Conservation (phyloP, 2,113 vertebrate species). For the Neopipo cinnamomea region DNA sequence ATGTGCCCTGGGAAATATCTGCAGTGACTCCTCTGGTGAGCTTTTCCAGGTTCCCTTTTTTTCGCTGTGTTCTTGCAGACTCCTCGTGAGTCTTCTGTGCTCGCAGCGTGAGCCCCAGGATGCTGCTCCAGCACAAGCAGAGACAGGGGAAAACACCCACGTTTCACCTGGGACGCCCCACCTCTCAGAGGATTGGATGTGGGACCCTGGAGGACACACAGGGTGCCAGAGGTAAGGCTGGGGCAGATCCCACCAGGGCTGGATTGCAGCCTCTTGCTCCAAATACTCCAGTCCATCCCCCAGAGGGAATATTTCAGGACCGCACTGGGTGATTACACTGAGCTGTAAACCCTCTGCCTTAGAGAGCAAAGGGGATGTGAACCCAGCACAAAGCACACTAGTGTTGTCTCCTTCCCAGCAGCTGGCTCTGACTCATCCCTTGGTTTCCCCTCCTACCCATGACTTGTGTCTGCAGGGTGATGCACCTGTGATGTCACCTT, state of each 20-base stretch:
- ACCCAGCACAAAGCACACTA: not conserved
- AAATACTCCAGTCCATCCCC: fast-evolving
- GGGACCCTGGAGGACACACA: not conserved
- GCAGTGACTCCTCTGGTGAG: fast-evolving
- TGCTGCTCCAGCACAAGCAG: not conserved
- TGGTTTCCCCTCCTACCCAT: not conserved
- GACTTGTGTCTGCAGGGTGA: not conserved
- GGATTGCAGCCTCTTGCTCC: not conserved
- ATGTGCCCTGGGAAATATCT: not conserved
- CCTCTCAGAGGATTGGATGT: not conserved
- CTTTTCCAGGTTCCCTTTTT: not conserved
- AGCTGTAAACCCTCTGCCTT: not conserved
- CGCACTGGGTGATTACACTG: not conserved
- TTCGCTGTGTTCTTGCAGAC: not conserved
- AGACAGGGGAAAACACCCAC: not conserved
- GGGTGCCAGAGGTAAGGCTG: not conserved
- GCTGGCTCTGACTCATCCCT: not conserved
- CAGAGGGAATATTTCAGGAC: not conserved
- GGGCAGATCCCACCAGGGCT: not conserved
- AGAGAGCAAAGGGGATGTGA: not conserved
- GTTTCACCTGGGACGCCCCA: not conserved
- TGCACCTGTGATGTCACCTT: not conserved
- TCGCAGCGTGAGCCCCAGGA: fast-evolving
- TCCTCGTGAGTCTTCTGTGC: not conserved
- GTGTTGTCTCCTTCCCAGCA: not conserved